Conservation (phyloP, 2,113 vertebrate species). For the Perca fluviatilis region DNA sequence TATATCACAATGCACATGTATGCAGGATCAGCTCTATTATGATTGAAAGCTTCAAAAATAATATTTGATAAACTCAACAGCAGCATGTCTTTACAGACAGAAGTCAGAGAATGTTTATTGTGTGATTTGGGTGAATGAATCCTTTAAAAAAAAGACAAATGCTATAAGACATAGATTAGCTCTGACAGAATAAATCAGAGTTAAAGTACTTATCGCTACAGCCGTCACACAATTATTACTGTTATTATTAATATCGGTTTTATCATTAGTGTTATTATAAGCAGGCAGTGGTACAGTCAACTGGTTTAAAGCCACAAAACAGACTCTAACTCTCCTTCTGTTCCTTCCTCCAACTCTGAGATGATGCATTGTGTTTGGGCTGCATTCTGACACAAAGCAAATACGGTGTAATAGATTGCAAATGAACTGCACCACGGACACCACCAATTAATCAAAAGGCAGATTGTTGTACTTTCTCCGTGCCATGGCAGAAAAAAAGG, state of each 20-base stretch:
- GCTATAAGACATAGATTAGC: not conserved
- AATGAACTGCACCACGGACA: slow-evolving; percentile 81
- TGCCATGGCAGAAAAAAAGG: slow-evolving; percentile 41
- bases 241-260: slow-evolving; percentile 1
- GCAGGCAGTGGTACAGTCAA: slow-evolving; percentile 11
- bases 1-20: not conserved
- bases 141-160: not conserved
- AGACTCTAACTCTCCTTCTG: not conserved
- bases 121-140: not conserved
- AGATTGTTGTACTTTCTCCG: slow-evolving; percentile 71
- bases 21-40: not conserved
- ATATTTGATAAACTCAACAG: no score
- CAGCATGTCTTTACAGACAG: no score
- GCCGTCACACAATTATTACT: not conserved
- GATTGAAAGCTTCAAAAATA: no score
- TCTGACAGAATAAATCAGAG: not conserved
- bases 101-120: not conserved
- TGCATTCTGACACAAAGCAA: slow-evolving; percentile 82
- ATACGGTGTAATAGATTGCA: slow-evolving; percentile 82
- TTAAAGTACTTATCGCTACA: not conserved
- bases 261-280: slow-evolving; percentile 2
- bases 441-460: slow-evolving; percentile 79
- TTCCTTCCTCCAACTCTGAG: slow-evolving; percentile 42
- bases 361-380: slow-evolving; percentile 83
- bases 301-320: slow-evolving; percentile 19